phyloP scores from a whole-genome alignment of 2,113 vertebrate species.

The Tapirus terrestris region DNA sequence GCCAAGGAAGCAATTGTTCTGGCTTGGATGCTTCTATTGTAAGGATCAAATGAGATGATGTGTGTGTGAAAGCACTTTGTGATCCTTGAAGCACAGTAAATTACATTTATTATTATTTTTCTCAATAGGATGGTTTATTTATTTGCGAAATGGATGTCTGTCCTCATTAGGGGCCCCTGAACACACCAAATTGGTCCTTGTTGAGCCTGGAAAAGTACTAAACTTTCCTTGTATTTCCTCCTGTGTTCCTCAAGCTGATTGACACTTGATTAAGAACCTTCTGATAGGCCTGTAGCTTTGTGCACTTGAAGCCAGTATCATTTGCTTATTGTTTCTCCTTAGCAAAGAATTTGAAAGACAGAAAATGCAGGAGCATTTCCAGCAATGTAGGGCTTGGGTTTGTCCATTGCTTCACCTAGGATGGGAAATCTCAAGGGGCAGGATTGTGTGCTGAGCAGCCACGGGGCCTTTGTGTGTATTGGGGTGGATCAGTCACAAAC shows the following conservation, averaged over 20 bases:
- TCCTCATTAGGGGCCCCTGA: constrained; percentile 40
- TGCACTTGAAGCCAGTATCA: neutral
- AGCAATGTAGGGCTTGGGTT: neutral
- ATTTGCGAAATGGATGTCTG: constrained; percentile 40
- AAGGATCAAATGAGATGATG: constrained; percentile 69
- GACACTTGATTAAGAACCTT: neutral
- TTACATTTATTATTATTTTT: constrained; percentile 69
- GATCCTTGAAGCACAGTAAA: constrained; percentile 57
- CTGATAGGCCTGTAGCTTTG: neutral
- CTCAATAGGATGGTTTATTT: constrained; percentile 56
- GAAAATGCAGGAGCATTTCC: neutral
- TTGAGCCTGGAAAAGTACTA: constrained; percentile 49
- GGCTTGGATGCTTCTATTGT: constrained; percentile 28
- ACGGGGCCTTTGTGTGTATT: neutral
- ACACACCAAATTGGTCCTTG: constrained; percentile 33
- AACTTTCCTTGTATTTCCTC: constrained; percentile 32
- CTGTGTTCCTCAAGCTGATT: constrained; percentile 32
- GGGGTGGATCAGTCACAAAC: neutral
- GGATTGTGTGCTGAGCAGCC: neutral
- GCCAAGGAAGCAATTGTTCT: constrained; percentile 46
- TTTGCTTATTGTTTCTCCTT: constrained; percentile 43
- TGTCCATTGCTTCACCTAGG: neutral
- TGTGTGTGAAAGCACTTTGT: constrained; percentile 56
- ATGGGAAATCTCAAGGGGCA: neutral
- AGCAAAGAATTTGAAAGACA: neutral